Percentiles rank a stretch among this genome's conserved stretches.
phyloP scores from a whole-genome alignment of 2,888 invertebrate species.

The Nomada flava region DNA sequence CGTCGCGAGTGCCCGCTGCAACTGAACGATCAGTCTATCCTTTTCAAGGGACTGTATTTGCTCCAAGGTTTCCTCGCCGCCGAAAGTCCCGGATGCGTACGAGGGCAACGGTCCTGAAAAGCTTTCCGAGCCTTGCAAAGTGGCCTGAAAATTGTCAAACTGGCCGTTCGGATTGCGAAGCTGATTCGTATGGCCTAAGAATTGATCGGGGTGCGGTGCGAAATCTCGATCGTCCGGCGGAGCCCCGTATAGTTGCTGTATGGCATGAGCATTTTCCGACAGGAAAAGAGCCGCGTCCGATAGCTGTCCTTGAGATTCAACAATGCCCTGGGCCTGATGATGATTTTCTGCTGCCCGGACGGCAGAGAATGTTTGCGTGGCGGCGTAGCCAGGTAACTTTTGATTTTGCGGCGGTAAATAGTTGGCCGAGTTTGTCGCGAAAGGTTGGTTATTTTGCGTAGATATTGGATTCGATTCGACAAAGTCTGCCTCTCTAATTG shows the following conservation, averaged over 20 bases:
- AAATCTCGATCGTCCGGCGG: conserved; percentile 77
- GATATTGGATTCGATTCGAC: conserved; percentile 77
- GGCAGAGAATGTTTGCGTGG: conserved; percentile 51
- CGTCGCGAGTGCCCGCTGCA: conserved; percentile 74
- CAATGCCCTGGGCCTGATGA: conserved; percentile 62
- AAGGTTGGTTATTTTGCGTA: conserved; percentile 80
- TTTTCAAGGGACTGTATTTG: conserved; percentile 79
- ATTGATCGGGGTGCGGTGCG: conserved; percentile 75
- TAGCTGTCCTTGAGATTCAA: conserved; percentile 71
- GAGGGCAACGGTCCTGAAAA: conserved; percentile 72
- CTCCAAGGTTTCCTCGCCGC: conserved; percentile 71
- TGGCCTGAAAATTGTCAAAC: conserved; percentile 55
- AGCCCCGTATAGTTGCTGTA: conserved; percentile 79
- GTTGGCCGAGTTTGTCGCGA: conserved; percentile 78
- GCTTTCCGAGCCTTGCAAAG: conserved; percentile 45
- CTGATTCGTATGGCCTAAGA: conserved; percentile 60
- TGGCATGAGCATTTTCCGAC: conserved; percentile 80
- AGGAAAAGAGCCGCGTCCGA: conserved; percentile 81
- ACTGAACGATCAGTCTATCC: conserved; percentile 77
- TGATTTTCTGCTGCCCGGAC: conserved; percentile 29
- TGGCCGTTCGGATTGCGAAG: conserved; percentile 58
- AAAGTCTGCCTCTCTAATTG: conserved; percentile 74
- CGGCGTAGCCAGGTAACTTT: conserved; percentile 72
- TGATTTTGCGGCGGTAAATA: conserved; percentile 82
- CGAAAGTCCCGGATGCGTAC: conserved; percentile 79